A percentile compares a stretch with the other conserved stretches of the same genome.
Conservation (phyloP, 2,888 invertebrate genomes). For the Cheilosia vernalis region DNA sequence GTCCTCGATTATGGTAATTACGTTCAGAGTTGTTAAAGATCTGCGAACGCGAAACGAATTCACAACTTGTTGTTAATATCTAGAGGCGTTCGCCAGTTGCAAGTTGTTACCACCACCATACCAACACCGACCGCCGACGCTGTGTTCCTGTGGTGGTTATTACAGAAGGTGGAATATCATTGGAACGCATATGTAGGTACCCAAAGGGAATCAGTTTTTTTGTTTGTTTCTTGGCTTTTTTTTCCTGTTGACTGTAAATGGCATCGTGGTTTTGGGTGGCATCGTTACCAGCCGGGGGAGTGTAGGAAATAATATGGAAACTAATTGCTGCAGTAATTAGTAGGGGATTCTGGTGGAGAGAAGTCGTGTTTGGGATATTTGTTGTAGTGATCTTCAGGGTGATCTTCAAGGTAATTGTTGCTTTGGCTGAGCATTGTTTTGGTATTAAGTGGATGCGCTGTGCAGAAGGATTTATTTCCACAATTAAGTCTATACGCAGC, state of each 20-base stretch:
- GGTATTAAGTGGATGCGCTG: conserved; percentile 14
- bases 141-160: conserved; percentile 14
- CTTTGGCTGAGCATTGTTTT: conserved; percentile 4
- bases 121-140: background rate
- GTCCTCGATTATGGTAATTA: conserved; percentile 75
- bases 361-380: conserved; percentile 66
- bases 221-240: background rate
- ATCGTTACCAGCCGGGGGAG: conserved; percentile 55
- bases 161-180: conserved; percentile 61
- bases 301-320: conserved; percentile 67
- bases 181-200: conserved; percentile 45
- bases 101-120: background rate
- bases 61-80: conserved; percentile 75
- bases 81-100: conserved; percentile 68
- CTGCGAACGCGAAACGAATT: conserved; percentile 75
- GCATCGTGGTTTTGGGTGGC: conserved; percentile 62
- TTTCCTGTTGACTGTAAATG: conserved; percentile 12
- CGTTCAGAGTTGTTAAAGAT: conserved; percentile 72
- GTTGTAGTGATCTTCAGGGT: conserved; percentile 53
- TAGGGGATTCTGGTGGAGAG: conserved; percentile 25
- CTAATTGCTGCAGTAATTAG: conserved; percentile 72
- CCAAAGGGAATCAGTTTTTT: conserved; percentile 24
- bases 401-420: conserved; percentile 38
- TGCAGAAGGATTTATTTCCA: conserved; percentile 47
- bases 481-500: conserved; percentile 47